phyloP scores from a whole-genome alignment of 2,797 vertebrate genomes.

The Pseudochaenichthys georgianus region DNA sequence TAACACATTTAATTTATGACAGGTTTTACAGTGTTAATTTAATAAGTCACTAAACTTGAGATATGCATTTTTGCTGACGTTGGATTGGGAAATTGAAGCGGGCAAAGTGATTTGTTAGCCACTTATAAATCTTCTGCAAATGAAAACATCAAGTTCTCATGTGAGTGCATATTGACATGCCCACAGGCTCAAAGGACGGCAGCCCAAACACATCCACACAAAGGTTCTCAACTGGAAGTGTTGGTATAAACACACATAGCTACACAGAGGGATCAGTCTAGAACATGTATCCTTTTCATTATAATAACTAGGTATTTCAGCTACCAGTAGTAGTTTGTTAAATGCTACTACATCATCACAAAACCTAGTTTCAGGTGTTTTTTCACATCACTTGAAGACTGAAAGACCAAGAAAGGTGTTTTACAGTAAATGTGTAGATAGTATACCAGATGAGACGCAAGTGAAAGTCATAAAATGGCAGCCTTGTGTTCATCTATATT shows the following conservation, averaged over 20 bases:
- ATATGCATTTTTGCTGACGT: neutral
- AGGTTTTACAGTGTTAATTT: neutral
- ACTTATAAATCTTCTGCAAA: neutral
- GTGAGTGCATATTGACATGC: constrained; percentile 41
- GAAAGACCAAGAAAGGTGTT: neutral
- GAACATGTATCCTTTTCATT: constrained; percentile 34
- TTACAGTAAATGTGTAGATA: neutral
- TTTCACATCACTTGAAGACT: constrained; percentile 27
- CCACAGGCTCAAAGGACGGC: constrained; percentile 39
- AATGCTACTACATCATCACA: constrained; percentile 21
- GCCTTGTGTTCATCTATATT: too few species aligned
- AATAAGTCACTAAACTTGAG: neutral
- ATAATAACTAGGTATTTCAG: constrained; percentile 31
- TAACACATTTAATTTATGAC: neutral
- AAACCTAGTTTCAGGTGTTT: constrained; percentile 11
- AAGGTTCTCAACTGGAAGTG: constrained; percentile 26
- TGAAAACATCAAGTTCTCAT: constrained; percentile 6
- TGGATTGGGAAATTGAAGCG: neutral
- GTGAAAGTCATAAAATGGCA: too few species aligned
- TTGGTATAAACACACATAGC: constrained; percentile 48
- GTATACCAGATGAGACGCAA: too few species aligned
- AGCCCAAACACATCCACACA: constrained; percentile 42
- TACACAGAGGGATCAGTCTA: constrained; percentile 35
- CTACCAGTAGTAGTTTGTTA: constrained; percentile 8
- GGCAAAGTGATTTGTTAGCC: neutral